These are phyloP conservation scores for Scopus umbretta DNA, from an alignment of 2,113 vertebrate species.

Conservation along the genomic window DNA sequence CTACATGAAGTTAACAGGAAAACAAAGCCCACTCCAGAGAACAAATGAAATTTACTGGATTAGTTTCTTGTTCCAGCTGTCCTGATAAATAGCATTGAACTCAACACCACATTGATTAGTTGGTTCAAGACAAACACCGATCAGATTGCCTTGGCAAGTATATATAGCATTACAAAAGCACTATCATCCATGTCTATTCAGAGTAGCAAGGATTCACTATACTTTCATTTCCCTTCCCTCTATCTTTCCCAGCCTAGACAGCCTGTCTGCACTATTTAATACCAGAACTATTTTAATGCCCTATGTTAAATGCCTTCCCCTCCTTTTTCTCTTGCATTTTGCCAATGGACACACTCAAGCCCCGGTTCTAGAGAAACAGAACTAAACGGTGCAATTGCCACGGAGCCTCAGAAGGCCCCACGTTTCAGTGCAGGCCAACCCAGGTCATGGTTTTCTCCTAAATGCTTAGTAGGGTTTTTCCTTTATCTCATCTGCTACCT, in stretches of 20 bases:
- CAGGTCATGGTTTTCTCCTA: background rate
- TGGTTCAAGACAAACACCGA: constrained; percentile 40
- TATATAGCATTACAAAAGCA: background rate
- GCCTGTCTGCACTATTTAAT: background rate
- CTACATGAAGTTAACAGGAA: constrained; percentile 25
- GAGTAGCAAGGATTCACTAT: background rate
- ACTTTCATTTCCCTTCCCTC: background rate
- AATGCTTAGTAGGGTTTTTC: background rate
- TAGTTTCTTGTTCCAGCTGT: constrained; percentile 23
- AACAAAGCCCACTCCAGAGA: constrained; percentile 37
- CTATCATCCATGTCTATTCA: background rate
- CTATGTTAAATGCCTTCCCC: background rate
- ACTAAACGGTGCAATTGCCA: background rate
- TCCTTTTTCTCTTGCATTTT: background rate
- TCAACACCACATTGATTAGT: constrained; percentile 48
- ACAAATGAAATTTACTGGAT: constrained; percentile 30
- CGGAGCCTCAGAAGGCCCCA: background rate
- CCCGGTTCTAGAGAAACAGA: background rate
- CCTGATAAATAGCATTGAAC: constrained; percentile 42
- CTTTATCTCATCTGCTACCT: background rate
- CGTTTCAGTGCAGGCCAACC: background rate
- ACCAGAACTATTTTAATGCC: background rate
- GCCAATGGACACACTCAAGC: background rate
- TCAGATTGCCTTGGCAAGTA: constrained; percentile 46
- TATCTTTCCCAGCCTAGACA: background rate